These are phyloP conservation scores for Lamellibrachia columna DNA, from an alignment of 2,888 invertebrate genomes.

Conservation along the genomic window DNA sequence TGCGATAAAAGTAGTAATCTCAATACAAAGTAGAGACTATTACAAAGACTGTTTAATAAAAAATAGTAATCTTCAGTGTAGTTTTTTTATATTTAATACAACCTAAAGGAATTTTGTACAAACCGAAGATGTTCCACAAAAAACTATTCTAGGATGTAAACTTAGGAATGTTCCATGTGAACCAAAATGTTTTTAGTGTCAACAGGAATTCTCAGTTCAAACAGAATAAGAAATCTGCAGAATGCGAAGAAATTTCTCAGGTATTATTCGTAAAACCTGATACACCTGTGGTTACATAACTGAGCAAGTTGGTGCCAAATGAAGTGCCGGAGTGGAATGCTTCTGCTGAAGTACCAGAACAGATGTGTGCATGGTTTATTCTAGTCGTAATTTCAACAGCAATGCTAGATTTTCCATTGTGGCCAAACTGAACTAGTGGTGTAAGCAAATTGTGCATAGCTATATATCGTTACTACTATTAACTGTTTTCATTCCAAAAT, in stretches of 20 bases:
- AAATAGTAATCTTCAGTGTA: too few relatives aligned
- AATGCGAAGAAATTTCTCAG: not conserved
- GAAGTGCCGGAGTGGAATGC: not conserved
- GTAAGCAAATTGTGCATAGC: not conserved
- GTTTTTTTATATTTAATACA: too few relatives aligned
- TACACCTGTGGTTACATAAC: not conserved
- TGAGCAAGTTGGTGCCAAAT: not conserved
- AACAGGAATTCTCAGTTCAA: not conserved
- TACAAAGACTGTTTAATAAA: too few relatives aligned
- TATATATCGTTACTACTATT: not conserved
- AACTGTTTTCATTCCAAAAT: not conserved
- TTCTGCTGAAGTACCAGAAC: not conserved
- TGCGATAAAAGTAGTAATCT: too few relatives aligned
- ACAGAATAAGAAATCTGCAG: not conserved
- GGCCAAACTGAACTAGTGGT: not conserved
- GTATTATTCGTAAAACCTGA: not conserved
- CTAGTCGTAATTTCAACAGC: not conserved
- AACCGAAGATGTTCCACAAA: not conserved
- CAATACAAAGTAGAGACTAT: too few relatives aligned
- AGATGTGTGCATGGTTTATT: not conserved
- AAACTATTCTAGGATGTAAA: not conserved
- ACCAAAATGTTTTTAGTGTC: not conserved
- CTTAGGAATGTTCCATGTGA: not conserved
- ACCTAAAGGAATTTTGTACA: not conserved
- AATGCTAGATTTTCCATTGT: not conserved